phyloP scores from a whole-genome alignment of 2,113 vertebrate species.

The Forbesichthys agassizii region DNA sequence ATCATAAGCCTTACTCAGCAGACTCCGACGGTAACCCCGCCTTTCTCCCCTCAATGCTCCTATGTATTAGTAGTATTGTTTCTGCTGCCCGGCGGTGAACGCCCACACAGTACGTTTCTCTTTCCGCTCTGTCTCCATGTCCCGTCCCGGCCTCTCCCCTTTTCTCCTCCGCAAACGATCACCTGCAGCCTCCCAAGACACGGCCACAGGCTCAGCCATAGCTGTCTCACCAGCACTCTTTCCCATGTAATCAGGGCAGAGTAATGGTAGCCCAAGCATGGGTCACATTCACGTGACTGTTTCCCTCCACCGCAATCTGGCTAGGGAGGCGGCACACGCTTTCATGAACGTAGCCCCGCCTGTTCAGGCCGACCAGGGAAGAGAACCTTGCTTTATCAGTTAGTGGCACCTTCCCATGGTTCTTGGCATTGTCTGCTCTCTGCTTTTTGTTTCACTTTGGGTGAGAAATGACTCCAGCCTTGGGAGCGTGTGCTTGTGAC shows the following conservation, averaged over 20 bases:
- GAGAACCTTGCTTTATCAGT: conserved; percentile 62
- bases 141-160: conserved; percentile 1
- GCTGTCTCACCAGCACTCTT: conserved; percentile 73
- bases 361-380: conserved; percentile 66
- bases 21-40: conserved; percentile 56
- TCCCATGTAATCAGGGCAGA: conserved; percentile 75
- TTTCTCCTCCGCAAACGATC: conserved; percentile 57
- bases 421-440: conserved; percentile 38
- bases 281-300: conserved; percentile 74
- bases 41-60: not conserved
- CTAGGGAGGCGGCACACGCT: conserved; percentile 62
- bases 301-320: conserved; percentile 71
- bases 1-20: conserved; percentile 69
- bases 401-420: conserved; percentile 54
- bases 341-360: conserved; percentile 63
- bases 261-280: conserved; percentile 69
- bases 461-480: not conserved
- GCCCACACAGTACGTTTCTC: conserved; percentile 25
- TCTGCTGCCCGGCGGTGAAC: conserved; percentile 4
- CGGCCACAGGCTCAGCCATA: conserved; percentile 65
- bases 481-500: conserved; percentile 14
- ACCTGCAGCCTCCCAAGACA: conserved; percentile 66
- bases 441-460: conserved; percentile 25
- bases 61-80: not conserved
- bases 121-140: not conserved